Base-by-base conservation (phyloP, 2,113 vertebrate genomes). In the Cavia aperea region DNA sequence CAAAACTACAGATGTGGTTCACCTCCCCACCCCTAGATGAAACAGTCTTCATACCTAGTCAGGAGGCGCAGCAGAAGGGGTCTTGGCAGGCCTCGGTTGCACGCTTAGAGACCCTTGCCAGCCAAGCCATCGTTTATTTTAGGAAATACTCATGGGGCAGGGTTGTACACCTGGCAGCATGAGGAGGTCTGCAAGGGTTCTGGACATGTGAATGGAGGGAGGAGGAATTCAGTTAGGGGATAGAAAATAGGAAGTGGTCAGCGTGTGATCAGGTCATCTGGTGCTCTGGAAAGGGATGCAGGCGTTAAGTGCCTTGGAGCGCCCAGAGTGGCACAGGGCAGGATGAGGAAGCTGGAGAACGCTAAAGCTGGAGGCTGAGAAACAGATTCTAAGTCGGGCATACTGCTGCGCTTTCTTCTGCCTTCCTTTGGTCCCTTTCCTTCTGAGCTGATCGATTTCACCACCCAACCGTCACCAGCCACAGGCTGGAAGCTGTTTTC, bases 241-340 rank as follows among this genome's bases (percentile, higher is more conserved):
- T 84, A 33, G 36, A 24, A 63, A 81, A 90, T 7, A 58, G 81
- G 60, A 90, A 84, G 49, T 84, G 68, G 46, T 93, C 84, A 92
- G 58, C n/a, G 24, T 65, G 14, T 81, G 66, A n/a, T 33, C 39
- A 62, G 19, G 15, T 46, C 46, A 46, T 7, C 65, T 60, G 14
- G 39, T 81, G 36, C 7, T 60, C 33, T 49, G 70, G 82, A 66
- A 51, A 62, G 56, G 86, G 14, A 54, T 33, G 73, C 1, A 89
- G 62, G 87, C 77, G 12, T 91, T 4, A 90, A 89, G 63, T 65
- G 5, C 63, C 36, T 62, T 56, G 14, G 21, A 58, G 7, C 62
- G 31, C n/a, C 39, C 49, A 81, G 75, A 89, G 26, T 31, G 31
- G 29, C 23, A 73, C 6, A 10, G 70, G 23, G 10, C 68, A 19